phyloP scores from a whole-genome alignment of 2,797 vertebrate species.

The Eupleurogrammus muticus region DNA sequence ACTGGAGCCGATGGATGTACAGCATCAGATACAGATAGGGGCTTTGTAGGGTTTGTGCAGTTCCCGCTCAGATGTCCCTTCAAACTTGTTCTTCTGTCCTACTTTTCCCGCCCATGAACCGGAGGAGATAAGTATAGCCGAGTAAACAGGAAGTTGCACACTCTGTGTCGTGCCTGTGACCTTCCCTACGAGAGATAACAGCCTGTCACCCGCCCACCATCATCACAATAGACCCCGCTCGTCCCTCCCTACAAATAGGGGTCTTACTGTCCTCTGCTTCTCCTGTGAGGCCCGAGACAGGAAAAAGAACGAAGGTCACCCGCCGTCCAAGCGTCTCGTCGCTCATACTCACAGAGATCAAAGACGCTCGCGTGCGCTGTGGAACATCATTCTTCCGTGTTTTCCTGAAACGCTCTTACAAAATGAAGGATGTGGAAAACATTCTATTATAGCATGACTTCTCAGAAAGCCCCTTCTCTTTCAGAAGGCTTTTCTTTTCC shows the following conservation, averaged over 20 bases:
- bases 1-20: no score
- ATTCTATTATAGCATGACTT: not conserved
- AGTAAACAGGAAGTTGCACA: constrained; percentile 64
- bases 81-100: not conserved
- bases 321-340: not conserved
- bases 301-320: constrained; percentile 42
- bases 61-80: not conserved
- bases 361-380: not conserved
- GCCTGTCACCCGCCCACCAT: constrained; percentile 27
- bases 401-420: not conserved
- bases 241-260: constrained; percentile 56
- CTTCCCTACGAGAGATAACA: constrained; percentile 60
- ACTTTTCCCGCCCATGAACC: not conserved
- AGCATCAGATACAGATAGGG: no score
- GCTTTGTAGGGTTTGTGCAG: no score
- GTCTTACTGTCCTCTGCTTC: constrained; percentile 67
- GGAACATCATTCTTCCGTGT: not conserved
- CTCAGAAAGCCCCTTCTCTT: not conserved
- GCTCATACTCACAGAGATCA: constrained; percentile 7
- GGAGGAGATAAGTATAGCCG: constrained; percentile 26
- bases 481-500: not conserved
- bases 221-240: constrained; percentile 30
- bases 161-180: constrained; percentile 33
- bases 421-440: not conserved
- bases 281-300: constrained; percentile 44